phyloP scores from a whole-genome alignment of 1,140 invertebrate genomes.

The Lepidurus apus region DNA sequence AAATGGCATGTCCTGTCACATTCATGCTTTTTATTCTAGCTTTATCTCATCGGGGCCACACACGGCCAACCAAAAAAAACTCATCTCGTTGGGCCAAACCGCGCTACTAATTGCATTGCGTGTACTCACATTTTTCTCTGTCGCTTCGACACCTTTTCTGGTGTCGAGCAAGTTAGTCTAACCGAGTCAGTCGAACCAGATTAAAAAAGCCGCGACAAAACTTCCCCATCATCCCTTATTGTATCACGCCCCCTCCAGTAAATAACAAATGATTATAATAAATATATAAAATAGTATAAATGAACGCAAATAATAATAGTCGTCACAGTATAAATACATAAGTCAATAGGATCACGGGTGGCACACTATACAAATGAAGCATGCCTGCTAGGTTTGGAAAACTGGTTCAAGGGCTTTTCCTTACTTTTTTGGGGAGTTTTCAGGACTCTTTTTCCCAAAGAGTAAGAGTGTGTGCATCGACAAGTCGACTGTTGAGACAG shows the following conservation, averaged over 20 bases:
- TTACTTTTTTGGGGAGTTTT: constrained; percentile 11
- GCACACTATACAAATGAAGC: neutral
- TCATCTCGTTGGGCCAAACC: neutral
- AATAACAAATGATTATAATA: no score
- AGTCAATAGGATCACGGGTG: neutral
- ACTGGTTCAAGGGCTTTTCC: constrained; percentile 24
- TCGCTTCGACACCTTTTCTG: constrained; percentile 2
- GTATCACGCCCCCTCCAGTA: no score
- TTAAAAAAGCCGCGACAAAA: neutral
- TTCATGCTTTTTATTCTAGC: neutral
- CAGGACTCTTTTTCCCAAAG: neutral
- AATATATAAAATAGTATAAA: neutral
- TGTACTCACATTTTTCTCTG: constrained; percentile 16
- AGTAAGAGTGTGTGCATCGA: neutral
- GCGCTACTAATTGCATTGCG: constrained; percentile 9
- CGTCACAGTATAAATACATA: neutral
- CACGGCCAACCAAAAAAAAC: neutral
- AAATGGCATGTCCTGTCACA: neutral
- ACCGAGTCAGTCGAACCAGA: neutral
- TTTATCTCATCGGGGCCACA: neutral
- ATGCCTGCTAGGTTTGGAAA: neutral
- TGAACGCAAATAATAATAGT: neutral
- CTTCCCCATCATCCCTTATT: no score
- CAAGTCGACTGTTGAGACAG: neutral
- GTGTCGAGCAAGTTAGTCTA: neutral